Evolutionary conservation across 2,113 vertebrate genomes (phyloP).

Genomic region (Oxygymnocypris stewartii): DNA sequence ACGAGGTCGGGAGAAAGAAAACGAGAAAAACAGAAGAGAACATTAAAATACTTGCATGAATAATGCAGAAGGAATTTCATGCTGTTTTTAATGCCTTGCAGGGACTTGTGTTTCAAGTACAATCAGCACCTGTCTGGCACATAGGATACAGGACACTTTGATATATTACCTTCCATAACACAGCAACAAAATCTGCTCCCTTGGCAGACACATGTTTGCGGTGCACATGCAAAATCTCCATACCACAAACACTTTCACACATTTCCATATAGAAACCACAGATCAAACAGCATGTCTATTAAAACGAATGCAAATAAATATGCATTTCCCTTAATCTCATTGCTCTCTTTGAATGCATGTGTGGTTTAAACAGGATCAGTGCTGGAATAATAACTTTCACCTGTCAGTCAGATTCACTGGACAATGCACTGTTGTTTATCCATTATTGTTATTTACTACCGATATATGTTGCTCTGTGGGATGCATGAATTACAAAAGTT

Average conservation of each 20-base stretch:
- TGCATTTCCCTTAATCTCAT: not conserved
- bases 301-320: not conserved
- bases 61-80: conserved; percentile 50
- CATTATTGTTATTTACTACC: not conserved
- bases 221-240: conserved; percentile 23
- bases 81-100: conserved; percentile 41
- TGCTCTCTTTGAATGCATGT: not conserved
- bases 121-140: conserved; percentile 46
- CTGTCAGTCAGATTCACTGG: conserved; percentile 11
- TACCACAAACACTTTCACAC: conserved; percentile 12
- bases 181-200: conserved; percentile 7
- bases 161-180: conserved; percentile 26
- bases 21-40: not conserved
- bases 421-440: conserved; percentile 3
- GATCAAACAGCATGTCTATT: not conserved
- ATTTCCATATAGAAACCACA: not conserved
- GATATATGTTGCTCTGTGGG: not conserved
- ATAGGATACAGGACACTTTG: conserved; percentile 19
- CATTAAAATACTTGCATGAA: conserved; percentile 47
- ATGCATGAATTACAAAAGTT: not conserved
- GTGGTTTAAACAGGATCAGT: not conserved
- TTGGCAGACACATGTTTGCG: conserved; percentile 6
- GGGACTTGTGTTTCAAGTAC: conserved; percentile 35
- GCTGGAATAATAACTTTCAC: not conserved
- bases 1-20: not conserved